These are phyloP conservation scores for Agrotis segetum DNA, from an alignment of 2,888 invertebrate species.

Conservation along the genomic window DNA sequence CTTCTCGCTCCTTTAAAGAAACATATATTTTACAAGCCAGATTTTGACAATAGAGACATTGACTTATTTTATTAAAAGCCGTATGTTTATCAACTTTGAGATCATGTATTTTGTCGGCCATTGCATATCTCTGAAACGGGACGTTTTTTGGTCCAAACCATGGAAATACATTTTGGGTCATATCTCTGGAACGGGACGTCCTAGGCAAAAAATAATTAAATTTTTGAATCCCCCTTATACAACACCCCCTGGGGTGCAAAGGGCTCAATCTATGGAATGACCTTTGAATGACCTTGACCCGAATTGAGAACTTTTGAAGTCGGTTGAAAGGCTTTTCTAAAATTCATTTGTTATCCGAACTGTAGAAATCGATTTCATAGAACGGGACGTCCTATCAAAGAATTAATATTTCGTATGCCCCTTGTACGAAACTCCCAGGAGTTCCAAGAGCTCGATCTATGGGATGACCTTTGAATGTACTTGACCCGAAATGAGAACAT, in stretches of 20 bases:
- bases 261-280: too few species aligned
- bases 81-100: slow-evolving; percentile 82
- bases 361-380: too few species aligned
- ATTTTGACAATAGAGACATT: slow-evolving; percentile 81
- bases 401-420: not conserved
- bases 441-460: too few species aligned
- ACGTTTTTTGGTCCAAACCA: too few species aligned
- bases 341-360: too few species aligned
- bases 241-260: too few species aligned
- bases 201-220: not conserved
- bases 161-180: not conserved
- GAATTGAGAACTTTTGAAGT: too few species aligned
- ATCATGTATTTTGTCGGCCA: slow-evolving; percentile 76
- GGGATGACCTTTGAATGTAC: too few species aligned
- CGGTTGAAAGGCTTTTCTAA: too few species aligned
- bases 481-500: too few species aligned
- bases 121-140: too few species aligned
- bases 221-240: not conserved
- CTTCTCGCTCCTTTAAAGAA: slow-evolving; percentile 84
- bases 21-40: slow-evolving; percentile 87
- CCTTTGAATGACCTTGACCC: too few species aligned
- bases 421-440: not conserved
- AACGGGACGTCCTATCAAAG: not conserved
- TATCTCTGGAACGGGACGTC: not conserved
- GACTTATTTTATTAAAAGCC: slow-evolving; percentile 80